Evolutionary conservation across 2,888 invertebrate species (phyloP).

Genomic region (Punctoribates punctum): DNA sequence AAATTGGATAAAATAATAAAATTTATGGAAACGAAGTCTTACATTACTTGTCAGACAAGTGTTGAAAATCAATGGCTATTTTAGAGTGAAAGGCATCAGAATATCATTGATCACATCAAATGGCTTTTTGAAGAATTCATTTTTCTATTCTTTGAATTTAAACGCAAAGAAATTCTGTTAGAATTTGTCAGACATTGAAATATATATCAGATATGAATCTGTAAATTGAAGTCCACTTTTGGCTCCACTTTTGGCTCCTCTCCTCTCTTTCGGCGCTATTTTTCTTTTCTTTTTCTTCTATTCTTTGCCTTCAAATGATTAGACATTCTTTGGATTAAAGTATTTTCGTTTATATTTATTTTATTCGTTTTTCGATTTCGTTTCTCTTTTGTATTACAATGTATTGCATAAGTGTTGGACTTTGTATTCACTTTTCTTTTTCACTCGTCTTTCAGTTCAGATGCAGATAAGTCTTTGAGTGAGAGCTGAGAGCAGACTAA

Average conservation of each 20-base stretch:
- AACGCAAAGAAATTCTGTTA: too few species aligned
- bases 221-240: conserved; percentile 3
- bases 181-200: too few species aligned
- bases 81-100: too few species aligned
- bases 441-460: not conserved
- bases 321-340: conserved; percentile 12
- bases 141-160: too few species aligned
- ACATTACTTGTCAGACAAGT: not conserved
- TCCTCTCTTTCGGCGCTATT: too few species aligned
- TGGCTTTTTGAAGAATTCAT: too few species aligned
- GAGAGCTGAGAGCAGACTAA: not conserved
- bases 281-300: too few species aligned
- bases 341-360: conserved; percentile 3
- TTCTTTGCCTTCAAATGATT: not conserved
- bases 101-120: too few species aligned
- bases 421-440: not conserved
- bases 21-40: conserved; percentile 5
- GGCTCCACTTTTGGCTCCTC: too few species aligned
- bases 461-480: conserved; percentile 3
- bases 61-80: too few species aligned
- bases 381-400: not conserved
- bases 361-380: not conserved
- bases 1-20: not conserved
- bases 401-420: not conserved
- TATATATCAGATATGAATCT: not conserved